Evolutionary conservation across 2,797 vertebrate species (phyloP).

Genomic region (Ibycter americanus): DNA sequence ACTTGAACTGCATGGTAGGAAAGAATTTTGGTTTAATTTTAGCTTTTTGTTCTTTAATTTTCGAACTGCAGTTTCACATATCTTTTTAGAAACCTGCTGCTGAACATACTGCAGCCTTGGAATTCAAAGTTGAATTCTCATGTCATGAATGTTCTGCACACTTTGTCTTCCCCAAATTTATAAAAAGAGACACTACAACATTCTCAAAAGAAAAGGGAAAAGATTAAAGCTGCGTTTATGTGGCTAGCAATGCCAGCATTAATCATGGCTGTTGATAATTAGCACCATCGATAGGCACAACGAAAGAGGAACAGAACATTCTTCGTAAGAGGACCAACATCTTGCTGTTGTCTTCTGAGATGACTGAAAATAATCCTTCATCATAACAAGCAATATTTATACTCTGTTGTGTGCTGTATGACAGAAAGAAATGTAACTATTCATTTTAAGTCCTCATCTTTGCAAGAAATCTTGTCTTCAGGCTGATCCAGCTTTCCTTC

Average conservation of each 20-base stretch:
- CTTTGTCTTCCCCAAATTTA: background rate
- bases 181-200: background rate
- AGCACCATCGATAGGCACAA: background rate
- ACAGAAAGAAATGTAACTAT: background rate
- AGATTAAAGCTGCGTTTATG: background rate
- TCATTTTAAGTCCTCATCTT: background rate
- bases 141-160: background rate
- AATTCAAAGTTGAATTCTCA: background rate
- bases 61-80: background rate
- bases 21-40: background rate
- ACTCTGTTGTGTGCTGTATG: background rate
- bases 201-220: background rate
- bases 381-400: background rate
- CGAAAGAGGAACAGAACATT: background rate
- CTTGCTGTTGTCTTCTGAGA: background rate
- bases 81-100: background rate
- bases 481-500: background rate
- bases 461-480: background rate
- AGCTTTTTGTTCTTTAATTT: background rate
- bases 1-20: background rate
- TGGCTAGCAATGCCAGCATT: background rate
- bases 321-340: background rate
- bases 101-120: background rate
- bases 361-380: background rate
- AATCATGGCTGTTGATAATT: background rate